phyloP scores from a whole-genome alignment of 2,888 invertebrate species.

The Nemotelus pantherinus region DNA sequence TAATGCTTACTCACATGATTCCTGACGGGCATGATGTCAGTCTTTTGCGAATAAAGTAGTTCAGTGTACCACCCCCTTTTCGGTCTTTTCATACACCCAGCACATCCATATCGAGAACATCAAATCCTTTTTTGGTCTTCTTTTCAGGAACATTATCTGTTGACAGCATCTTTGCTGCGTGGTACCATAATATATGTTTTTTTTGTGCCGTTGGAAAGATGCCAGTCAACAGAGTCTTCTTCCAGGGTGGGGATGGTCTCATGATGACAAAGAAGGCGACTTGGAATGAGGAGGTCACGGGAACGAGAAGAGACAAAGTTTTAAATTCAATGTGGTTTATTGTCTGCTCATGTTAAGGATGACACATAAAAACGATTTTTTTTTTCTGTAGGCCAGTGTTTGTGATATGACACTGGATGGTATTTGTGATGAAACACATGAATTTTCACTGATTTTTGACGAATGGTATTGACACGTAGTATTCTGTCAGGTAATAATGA shows the following conservation, averaged over 20 bases:
- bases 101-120: not conserved
- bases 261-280: not conserved
- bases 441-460: no score
- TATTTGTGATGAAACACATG: no score
- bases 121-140: conserved; percentile 8
- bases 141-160: not conserved
- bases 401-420: no score
- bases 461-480: no score
- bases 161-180: conserved; percentile 1
- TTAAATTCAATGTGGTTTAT: not conserved
- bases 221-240: not conserved
- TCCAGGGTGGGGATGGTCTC: not conserved
- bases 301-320: not conserved
- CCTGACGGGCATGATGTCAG: conserved; percentile 2
- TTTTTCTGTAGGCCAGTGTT: no score
- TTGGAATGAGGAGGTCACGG: no score
- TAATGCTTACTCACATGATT: conserved; percentile 12
- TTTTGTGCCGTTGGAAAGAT: not conserved
- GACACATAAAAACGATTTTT: not conserved
- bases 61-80: not conserved
- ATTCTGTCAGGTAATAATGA: no score
- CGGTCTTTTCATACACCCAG: not conserved
- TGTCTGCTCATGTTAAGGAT: not conserved
- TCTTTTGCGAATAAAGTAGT: not conserved
- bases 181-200: conserved; percentile 7